Evolutionary conservation across 2,113 vertebrate genomes (phyloP), one percentile per base, ranked within the genome.

Genomic region (Pithys albifrons): DNA sequence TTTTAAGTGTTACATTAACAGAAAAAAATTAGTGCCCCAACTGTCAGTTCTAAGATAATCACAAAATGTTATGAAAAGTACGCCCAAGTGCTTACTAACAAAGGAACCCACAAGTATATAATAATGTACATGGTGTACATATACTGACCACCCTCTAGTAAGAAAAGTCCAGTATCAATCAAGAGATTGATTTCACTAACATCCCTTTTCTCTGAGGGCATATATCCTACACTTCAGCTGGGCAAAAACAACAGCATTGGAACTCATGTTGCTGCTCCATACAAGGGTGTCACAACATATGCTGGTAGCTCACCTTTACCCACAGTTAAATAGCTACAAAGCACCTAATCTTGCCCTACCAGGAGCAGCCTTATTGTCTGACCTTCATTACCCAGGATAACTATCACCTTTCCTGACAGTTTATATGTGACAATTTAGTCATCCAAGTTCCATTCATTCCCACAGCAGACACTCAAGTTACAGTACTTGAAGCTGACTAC

Each of bases 401-500:
- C 45, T 27, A 13, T 27, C 39, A 87, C 70, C 43, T 81, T 93
- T 92, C 65, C 62, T 81, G 48, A 37, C 58, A 77, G 77, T 54
- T 93, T 79, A 33, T 76, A n/a, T 37, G 45, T 71, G 87, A 80
- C 77, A 91, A 65, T 71, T 95, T 83, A 96, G 95, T 97, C 96
- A 86, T 66, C 64, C 80, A 75, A 96, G 71, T 92, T 89, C 90
- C 73, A 88, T 87, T 96, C 93, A 97, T 88, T 96, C 85, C 94
- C 92, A 90, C 48, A 73, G 58, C 35, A 78, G 28, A 54, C 52
- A 90, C 96, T 96, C 79, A 94, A 96, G 92, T 94, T 74, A 89
- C 89, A 57, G 79, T 84, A 69, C 57, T 96, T 95, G 89, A 97
- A 97, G 89, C 72, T 92, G 94, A 89, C 93, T 96, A 45, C 91